Percentiles rank a stretch among this genome's conserved stretches.
These are phyloP conservation scores for Merluccius polli DNA, from an alignment of 2,797 vertebrate genomes.

Conservation along the genomic window DNA sequence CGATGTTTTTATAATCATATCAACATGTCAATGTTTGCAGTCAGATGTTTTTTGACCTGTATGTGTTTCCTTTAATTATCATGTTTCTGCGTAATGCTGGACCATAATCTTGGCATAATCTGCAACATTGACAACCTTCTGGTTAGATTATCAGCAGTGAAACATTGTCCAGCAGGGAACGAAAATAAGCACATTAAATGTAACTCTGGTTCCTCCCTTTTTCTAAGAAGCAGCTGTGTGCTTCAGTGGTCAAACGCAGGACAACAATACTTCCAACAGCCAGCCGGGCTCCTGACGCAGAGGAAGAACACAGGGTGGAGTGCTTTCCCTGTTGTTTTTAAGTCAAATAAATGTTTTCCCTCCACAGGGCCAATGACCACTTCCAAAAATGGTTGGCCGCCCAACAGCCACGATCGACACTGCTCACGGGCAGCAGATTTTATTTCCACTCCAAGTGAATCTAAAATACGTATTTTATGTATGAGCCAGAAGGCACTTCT, in stretches of 20 bases:
- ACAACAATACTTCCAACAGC: slow-evolving; percentile 49
- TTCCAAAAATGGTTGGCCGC: slow-evolving; percentile 47
- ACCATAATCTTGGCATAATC: slow-evolving; percentile 9
- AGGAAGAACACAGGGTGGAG: slow-evolving; percentile 61
- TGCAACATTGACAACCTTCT: slow-evolving; percentile 30
- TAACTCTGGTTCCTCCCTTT: slow-evolving; percentile 26
- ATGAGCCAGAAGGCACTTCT: slow-evolving; percentile 64
- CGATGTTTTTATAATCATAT: not conserved
- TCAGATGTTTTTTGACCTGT: not conserved
- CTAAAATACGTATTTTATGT: slow-evolving; percentile 67
- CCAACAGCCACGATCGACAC: not conserved
- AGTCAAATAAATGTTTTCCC: slow-evolving; percentile 69
- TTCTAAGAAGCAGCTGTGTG: slow-evolving; percentile 34
- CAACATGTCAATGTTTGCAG: not conserved
- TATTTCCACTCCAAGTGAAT: slow-evolving; percentile 41
- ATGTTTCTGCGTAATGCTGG: not conserved
- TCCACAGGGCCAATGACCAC: slow-evolving; percentile 35
- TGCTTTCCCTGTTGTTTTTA: slow-evolving; percentile 64
- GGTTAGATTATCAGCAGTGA: slow-evolving; percentile 39
- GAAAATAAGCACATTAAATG: slow-evolving; percentile 36
- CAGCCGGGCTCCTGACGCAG: slow-evolving; percentile 40
- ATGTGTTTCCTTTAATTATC: not conserved
- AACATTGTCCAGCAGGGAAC: slow-evolving; percentile 22
- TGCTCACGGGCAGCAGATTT: slow-evolving; percentile 40
- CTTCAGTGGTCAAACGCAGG: slow-evolving; percentile 32